These are phyloP conservation scores for Trematocara unimaculatum DNA, from an alignment of 2,113 vertebrate species.

Conservation along the genomic window DNA sequence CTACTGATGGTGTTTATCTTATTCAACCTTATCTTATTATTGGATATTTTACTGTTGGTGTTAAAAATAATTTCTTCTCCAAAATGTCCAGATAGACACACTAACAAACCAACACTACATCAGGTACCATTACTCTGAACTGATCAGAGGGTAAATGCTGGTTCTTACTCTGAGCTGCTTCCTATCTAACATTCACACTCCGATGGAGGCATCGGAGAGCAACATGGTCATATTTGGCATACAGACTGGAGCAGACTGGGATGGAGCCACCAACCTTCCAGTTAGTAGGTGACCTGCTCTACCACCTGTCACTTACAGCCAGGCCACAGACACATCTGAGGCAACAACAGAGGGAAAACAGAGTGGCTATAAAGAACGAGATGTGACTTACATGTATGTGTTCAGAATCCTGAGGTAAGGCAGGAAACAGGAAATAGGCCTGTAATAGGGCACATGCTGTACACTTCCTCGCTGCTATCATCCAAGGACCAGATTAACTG, in stretches of 20 bases:
- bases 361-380: neutral
- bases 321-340: neutral
- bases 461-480: neutral
- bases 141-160: neutral
- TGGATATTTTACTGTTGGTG: neutral
- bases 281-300: neutral
- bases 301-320: neutral
- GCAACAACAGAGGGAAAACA: neutral
- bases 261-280: neutral
- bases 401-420: neutral
- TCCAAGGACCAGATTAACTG: neutral
- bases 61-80: neutral
- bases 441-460: neutral
- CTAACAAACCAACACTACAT: neutral
- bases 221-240: neutral
- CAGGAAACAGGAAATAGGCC: conserved; percentile 29
- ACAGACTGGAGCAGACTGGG: neutral
- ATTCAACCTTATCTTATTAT: neutral
- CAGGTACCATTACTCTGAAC: neutral
- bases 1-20: neutral
- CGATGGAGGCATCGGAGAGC: neutral
- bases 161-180: neutral
- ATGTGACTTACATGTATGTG: neutral
- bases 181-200: neutral
- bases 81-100: neutral